Evolutionary conservation across 2,113 vertebrate genomes (phyloP).

Genomic region (Octodon degus): DNA sequence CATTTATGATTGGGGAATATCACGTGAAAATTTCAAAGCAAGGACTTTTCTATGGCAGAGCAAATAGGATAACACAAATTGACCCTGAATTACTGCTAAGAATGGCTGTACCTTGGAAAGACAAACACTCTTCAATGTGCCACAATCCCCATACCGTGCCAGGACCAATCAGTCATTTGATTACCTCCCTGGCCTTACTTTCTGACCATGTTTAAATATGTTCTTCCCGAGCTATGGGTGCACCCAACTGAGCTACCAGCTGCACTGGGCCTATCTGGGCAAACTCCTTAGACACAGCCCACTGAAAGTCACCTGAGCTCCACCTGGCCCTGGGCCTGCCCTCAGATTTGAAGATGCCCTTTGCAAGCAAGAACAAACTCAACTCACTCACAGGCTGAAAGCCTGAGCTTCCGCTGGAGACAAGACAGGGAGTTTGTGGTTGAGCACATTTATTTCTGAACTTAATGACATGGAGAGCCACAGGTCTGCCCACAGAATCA

Average conservation of each 20-base stretch:
- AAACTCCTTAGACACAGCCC: not conserved
- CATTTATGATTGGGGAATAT: not conserved
- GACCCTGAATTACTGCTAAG: not conserved
- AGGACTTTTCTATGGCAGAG: not conserved
- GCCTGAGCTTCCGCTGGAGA: constrained; percentile 17
- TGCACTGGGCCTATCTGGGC: not conserved
- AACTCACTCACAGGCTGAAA: not conserved
- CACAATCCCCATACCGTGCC: not conserved
- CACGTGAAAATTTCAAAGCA: constrained; percentile 44
- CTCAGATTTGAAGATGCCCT: not conserved
- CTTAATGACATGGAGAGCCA: constrained; percentile 69
- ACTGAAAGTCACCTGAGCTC: not conserved
- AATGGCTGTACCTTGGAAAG: not conserved
- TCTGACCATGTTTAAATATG: not conserved
- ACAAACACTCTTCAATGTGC: not conserved
- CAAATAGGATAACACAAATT: not conserved
- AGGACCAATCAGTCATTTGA: not conserved
- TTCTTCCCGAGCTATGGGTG: not conserved
- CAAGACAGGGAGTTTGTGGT: constrained; percentile 31
- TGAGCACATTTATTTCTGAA: constrained; percentile 70
- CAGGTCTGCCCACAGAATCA: constrained; percentile 62
- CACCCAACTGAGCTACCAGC: not conserved
- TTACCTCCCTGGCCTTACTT: not conserved
- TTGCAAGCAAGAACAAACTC: not conserved
- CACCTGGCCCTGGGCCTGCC: not conserved